Conservation (phyloP, 2,797 vertebrate species). For the Neosilurus mollespiculum region DNA sequence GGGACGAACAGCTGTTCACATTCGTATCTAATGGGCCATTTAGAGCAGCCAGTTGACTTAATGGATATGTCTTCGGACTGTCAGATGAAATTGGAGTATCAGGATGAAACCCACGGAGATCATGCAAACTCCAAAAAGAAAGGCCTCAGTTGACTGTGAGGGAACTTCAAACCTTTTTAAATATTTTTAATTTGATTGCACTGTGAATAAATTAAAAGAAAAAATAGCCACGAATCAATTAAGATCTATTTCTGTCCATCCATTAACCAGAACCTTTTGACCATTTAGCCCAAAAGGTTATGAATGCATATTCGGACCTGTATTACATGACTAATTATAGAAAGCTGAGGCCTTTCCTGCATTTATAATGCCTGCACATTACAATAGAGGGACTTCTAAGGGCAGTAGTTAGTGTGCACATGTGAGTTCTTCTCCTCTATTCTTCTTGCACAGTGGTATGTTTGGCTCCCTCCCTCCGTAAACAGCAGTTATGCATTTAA, state of each 20-base stretch:
- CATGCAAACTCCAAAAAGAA: too few relatives aligned
- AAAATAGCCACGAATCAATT: background rate
- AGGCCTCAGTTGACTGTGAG: too few relatives aligned
- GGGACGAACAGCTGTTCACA: too few relatives aligned
- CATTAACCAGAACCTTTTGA: background rate
- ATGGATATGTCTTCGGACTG: too few relatives aligned
- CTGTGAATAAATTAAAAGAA: background rate
- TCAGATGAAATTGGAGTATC: too few relatives aligned
- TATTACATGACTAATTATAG: background rate
- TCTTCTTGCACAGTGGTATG: background rate
- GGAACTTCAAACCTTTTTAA: too few relatives aligned
- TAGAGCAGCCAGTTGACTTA: too few relatives aligned
- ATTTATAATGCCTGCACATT: background rate
- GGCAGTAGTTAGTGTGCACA: background rate
- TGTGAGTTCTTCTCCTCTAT: background rate
- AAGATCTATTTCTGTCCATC: background rate
- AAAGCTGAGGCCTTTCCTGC: background rate
- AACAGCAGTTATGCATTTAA: constrained; percentile 36
- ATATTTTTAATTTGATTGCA: too few relatives aligned
- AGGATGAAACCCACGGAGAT: too few relatives aligned
- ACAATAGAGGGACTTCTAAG: background rate
- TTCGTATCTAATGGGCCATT: too few relatives aligned
- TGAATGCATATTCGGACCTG: background rate
- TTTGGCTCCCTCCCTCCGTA: constrained; percentile 39
- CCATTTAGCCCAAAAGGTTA: background rate